Evolutionary conservation across 2,113 vertebrate species (phyloP), one percentile per base, ranked within the genome.

Genomic region (Engystomops pustulosus): DNA sequence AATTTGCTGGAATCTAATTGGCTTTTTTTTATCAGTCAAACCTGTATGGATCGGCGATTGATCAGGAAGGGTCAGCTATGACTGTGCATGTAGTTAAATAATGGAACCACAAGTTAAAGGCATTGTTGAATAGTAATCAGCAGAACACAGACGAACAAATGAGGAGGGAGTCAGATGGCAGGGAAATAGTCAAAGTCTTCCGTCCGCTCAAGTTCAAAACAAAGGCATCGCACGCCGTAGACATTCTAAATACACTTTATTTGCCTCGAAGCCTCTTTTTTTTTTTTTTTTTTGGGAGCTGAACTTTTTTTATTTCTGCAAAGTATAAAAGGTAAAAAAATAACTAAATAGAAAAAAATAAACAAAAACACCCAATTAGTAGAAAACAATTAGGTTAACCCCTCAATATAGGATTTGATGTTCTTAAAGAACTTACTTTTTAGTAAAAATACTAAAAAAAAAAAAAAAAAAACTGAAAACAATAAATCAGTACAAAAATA

Each of bases 221-320:
- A 99, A 99, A 99, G 98, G 94, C 98, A 96, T 95, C 94, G 96
- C 93, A 88, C 95, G 96, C 95, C 90, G 86, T 96, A 98, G 99
- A 98, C 97, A 99, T 98, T 99, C 98, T 99, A 99, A 98, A 99
- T 96, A 98, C 92, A 92, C 95, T 93, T 93, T 95, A 91, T 96
- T 97, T 92, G 95, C 94, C 95, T 95, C 94, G 92, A 97, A 97
- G 95, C 96, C 96, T 95, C 93, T 95, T 93, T 94, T 92, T 94
- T 96, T 96, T 94, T 95, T 92, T 92, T 94, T 92, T 91, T 71
- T 41, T 27, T 30, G 44, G n/a, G n/a, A n/a, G n/a, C n/a, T n/a
- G n/a, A n/a, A n/a, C n/a, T 89, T 80, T 94, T 95, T 92, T 92
- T 41, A 93, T 91, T 91, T 72, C 49, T 92, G 95, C 96, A 95